phyloP scores from a whole-genome alignment of 2,888 invertebrate species.

The Yponomeuta sedellus region DNA sequence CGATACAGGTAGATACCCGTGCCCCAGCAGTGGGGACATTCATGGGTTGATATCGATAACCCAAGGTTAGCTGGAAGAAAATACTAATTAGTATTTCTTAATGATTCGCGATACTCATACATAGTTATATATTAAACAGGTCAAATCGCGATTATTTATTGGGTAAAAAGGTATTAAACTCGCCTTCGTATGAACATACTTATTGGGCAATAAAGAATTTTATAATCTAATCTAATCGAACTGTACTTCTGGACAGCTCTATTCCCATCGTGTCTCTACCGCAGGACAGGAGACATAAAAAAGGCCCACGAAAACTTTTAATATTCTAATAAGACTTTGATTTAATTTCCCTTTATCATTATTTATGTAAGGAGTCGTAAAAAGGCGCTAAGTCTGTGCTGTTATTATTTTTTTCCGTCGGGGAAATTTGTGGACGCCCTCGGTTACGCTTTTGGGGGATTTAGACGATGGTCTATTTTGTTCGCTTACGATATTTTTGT shows the following conservation, averaged over 20 bases:
- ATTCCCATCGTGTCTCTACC: constrained; percentile 29
- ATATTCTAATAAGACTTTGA: constrained; percentile 75
- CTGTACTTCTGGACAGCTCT: background rate
- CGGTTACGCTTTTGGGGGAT: constrained; percentile 29
- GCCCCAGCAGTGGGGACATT: too few species aligned
- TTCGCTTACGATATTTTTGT: background rate
- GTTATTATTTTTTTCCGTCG: constrained; percentile 55
- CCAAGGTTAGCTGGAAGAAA: too few species aligned
- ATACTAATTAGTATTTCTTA: too few species aligned
- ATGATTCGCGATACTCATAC: too few species aligned
- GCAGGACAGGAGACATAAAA: constrained; percentile 67
- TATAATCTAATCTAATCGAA: too few species aligned
- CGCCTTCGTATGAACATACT: too few species aligned
- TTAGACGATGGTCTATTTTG: background rate
- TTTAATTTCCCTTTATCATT: constrained; percentile 76
- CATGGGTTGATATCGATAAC: too few species aligned
- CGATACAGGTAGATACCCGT: too few species aligned
- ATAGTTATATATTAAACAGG: too few species aligned
- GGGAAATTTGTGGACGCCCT: constrained; percentile 42
- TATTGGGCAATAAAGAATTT: too few species aligned
- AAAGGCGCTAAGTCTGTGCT: constrained; percentile 60
- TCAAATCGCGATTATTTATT: too few species aligned
- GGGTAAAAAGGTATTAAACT: too few species aligned
- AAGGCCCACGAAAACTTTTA: constrained; percentile 70
- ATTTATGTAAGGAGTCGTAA: constrained; percentile 70